These are phyloP conservation scores for Sialis lutaria DNA, from an alignment of 2,888 invertebrate species.

Conservation along the genomic window DNA sequence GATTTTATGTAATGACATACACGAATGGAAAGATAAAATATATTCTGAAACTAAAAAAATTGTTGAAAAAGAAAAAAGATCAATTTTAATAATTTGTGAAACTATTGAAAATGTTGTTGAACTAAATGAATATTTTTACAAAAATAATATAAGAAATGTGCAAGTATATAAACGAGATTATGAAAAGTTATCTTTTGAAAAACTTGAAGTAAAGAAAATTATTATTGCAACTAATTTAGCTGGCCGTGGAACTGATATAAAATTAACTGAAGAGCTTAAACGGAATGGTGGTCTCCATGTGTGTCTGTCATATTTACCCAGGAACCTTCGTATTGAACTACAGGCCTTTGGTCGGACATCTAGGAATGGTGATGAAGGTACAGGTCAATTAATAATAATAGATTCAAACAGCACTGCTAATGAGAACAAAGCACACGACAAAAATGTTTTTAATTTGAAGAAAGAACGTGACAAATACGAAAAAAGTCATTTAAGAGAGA, in stretches of 20 bases:
- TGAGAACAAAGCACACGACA: background rate
- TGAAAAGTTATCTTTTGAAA: slow-evolving; percentile 6
- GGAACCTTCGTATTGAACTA: slow-evolving; percentile 19
- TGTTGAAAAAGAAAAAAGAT: slow-evolving; percentile 10
- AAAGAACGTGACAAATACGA: slow-evolving; percentile 12
- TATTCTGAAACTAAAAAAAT: slow-evolving; percentile 6
- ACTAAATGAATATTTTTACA: slow-evolving; percentile 9
- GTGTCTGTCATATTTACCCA: slow-evolving; percentile 20
- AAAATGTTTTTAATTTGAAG: slow-evolving; percentile 10
- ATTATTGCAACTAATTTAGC: slow-evolving; percentile 23
- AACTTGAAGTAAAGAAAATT: slow-evolving; percentile 12
- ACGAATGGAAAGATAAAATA: slow-evolving; percentile 9
- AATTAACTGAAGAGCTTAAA: slow-evolving; percentile 13
- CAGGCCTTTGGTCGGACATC: slow-evolving; percentile 23
- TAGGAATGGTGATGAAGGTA: slow-evolving; percentile 19
- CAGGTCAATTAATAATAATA: slow-evolving; percentile 15
- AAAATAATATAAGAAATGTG: slow-evolving; percentile 2
- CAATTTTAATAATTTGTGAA: slow-evolving; percentile 17
- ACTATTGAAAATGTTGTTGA: slow-evolving; percentile 10
- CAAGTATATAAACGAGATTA: slow-evolving; percentile 10
- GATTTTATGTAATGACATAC: slow-evolving; percentile 7
- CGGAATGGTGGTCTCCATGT: slow-evolving; percentile 20
- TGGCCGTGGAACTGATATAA: slow-evolving; percentile 23
- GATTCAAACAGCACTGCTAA: background rate
- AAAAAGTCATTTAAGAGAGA: slow-evolving; percentile 11